Evolutionary conservation across 1,140 invertebrate species (phyloP), one percentile per base, ranked within the genome.

Genomic region (Brachionus plicatilis): DNA sequence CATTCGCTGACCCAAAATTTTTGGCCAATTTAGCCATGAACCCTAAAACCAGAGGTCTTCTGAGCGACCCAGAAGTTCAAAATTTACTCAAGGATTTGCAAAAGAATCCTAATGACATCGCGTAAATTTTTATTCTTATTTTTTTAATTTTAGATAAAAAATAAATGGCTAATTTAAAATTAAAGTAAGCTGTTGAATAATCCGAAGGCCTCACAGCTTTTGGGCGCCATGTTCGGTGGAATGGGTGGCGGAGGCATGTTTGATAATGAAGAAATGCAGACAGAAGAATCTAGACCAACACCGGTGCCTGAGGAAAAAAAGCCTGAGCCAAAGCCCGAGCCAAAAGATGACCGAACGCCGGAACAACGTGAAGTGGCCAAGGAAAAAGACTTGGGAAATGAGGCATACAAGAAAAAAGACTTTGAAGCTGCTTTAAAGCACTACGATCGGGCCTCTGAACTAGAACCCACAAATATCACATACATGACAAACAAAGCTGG

Each of bases 341-440:
- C 43, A 70, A 45, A 70, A 29, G 65, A 47, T 37, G 41, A 43
- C 12, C 53, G 66, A 33, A 70, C 65, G 24, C 12, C 65, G 4
- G 45, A 70, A 11, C 45, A 84, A 65, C 29, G 86, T 4, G 83
- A 92, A 89, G 95, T 95, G 9, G 90, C 93, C 86, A 89, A 91
- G 87, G 94, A 95, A 88, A 99, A 99, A 88, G 93, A 96, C 85
- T 88, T 92, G 37, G 97, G 97, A 41, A 99, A 99, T 91, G 93
- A 93, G 17, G 94, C 93, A 11, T 99, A 99, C 87, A 99, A 98
- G 88, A 95, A 95, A 87, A 97, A 95, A 88, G 93, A 97, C 72
- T 99, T 99, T 90, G 94, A 93, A 20, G 92, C 91, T 83, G 97
- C 97, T 1, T 87, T 98, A 1, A 86, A 91, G 85, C 95, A 97